Conservation (phyloP, 2,797 vertebrate species). For the Neopelma chrysocephalum region DNA sequence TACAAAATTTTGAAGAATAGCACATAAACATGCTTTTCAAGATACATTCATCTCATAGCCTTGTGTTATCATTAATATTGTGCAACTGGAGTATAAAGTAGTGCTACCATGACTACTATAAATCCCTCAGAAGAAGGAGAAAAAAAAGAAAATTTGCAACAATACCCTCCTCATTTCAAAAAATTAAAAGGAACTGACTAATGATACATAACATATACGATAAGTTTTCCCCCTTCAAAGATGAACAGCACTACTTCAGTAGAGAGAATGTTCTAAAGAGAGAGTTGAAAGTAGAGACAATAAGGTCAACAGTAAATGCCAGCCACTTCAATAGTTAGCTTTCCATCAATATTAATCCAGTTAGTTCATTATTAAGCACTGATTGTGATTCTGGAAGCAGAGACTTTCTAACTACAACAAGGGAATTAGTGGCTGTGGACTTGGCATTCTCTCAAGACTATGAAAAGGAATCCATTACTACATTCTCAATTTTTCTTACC, state of each 20-base stretch:
- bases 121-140: neutral
- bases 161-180: neutral
- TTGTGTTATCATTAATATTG: neutral
- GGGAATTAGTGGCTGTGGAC: neutral
- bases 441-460: neutral
- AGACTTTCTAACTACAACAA: neutral
- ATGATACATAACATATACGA: neutral
- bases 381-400: neutral
- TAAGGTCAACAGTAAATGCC: neutral
- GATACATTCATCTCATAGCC: neutral
- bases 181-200: neutral
- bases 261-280: neutral
- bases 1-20: neutral
- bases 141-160: neutral
- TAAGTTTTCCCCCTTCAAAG: neutral
- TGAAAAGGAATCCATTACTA: neutral
- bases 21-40: neutral
- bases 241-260: neutral
- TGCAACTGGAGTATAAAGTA: neutral
- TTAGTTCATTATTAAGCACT: neutral
- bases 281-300: neutral
- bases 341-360: neutral
- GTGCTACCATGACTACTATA: neutral
- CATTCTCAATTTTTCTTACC: slow-evolving; percentile 73
- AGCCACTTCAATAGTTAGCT: neutral